phyloP scores from a whole-genome alignment of 2,797 vertebrate species.

The Poliocrania exsul region DNA sequence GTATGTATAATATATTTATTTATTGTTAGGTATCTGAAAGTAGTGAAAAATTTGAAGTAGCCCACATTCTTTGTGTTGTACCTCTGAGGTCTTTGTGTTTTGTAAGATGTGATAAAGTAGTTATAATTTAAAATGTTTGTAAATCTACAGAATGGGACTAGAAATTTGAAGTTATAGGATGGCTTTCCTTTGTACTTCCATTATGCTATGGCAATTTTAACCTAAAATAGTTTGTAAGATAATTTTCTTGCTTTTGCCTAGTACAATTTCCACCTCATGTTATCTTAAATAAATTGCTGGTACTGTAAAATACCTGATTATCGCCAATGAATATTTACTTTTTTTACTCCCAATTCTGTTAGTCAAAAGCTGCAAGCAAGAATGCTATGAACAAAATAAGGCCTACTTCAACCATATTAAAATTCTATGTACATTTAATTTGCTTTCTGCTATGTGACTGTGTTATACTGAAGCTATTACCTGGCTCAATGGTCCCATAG shows the following conservation, averaged over 20 bases:
- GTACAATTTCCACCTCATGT: neutral
- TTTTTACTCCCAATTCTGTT: neutral
- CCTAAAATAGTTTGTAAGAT: neutral
- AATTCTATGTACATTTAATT: conserved; percentile 73
- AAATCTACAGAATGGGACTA: neutral
- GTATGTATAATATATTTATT: neutral
- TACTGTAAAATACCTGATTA: neutral
- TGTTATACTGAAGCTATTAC: conserved; percentile 71
- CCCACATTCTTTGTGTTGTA: neutral
- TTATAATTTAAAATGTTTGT: neutral
- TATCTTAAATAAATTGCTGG: neutral
- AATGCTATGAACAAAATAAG: conserved; percentile 22
- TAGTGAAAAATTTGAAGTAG: neutral
- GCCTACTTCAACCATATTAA: conserved; percentile 60
- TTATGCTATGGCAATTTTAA: neutral
- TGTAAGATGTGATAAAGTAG: neutral
- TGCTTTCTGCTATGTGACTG: conserved; percentile 59
- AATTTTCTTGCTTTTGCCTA: neutral
- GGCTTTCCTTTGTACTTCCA: neutral
- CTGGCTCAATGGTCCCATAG: conserved; percentile 69
- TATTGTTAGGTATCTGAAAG: neutral
- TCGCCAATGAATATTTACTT: neutral
- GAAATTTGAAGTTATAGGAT: neutral
- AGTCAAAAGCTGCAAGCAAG: conserved; percentile 37
- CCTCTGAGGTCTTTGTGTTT: neutral